These are phyloP conservation scores for Xestia rhomboidea DNA, from an alignment of 2,888 invertebrate species.

Conservation along the genomic window DNA sequence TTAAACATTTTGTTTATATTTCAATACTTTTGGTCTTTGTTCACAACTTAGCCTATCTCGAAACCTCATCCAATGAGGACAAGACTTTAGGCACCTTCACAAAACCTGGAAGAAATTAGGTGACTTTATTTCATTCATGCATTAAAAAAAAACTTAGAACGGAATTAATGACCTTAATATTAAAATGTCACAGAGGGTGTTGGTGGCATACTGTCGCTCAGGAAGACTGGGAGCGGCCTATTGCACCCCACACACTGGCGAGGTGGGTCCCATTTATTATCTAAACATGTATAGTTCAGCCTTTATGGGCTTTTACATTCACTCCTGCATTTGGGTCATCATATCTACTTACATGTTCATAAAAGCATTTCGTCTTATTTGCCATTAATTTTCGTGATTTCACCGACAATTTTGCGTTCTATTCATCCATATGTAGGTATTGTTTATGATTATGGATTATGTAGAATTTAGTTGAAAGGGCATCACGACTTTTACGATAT, in stretches of 20 bases:
- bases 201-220: conserved; percentile 92
- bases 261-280: conserved; percentile 81
- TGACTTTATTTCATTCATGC: not conserved
- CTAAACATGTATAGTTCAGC: conserved; percentile 38
- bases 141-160: conserved; percentile 2
- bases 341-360: conserved; percentile 2
- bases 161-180: not conserved
- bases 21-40: not conserved
- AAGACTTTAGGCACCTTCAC: too few species aligned
- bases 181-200: conserved; percentile 73
- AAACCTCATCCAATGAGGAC: not conserved
- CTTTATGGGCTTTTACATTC: conserved; percentile 33
- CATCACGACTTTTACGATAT: not conserved
- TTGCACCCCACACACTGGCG: conserved; percentile 92
- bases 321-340: conserved; percentile 27
- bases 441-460: not conserved
- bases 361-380: not conserved
- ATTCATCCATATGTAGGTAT: not conserved
- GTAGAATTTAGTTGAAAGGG: not conserved
- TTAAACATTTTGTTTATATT: not conserved
- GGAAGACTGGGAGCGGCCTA: conserved; percentile 94
- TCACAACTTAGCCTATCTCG: not conserved
- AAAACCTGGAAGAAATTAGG: not conserved
- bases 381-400: not conserved
- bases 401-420: not conserved